These are phyloP conservation scores for Ernsta delagoae DNA, from an alignment of 2,888 invertebrate genomes.

Conservation along the genomic window DNA sequence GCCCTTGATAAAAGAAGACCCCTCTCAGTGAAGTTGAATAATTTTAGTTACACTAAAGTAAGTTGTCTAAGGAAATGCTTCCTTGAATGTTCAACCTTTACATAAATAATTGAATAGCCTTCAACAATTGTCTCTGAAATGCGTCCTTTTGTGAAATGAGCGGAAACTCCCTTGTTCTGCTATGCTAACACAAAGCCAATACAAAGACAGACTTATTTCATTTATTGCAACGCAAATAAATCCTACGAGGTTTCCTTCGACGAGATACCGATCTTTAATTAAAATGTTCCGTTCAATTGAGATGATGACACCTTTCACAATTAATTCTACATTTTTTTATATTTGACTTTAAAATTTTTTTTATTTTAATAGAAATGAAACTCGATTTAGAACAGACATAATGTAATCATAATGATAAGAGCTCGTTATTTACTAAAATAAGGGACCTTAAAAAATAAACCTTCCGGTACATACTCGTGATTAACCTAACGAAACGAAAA, in stretches of 20 bases:
- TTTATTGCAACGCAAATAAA: conserved; percentile 12
- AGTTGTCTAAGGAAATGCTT: background rate
- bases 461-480: background rate
- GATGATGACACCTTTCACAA: background rate
- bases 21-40: background rate
- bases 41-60: background rate
- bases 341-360: no score
- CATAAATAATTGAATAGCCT: conserved; percentile 12
- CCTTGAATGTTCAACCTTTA: conserved; percentile 2
- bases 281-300: conserved; percentile 1
- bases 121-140: conserved; percentile 7
- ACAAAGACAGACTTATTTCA: conserved; percentile 4
- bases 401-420: no score
- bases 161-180: background rate
- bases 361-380: no score
- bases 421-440: no score
- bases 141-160: background rate
- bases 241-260: background rate
- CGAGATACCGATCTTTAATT: conserved; percentile 5
- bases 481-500: background rate
- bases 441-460: background rate
- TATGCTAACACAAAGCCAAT: conserved; percentile 2
- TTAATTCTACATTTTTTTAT: background rate
- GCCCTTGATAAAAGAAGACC: no score
- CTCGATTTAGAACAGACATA: no score